Conservation (phyloP, 2,113 vertebrate species). For the Planiliza haematocheilus region DNA sequence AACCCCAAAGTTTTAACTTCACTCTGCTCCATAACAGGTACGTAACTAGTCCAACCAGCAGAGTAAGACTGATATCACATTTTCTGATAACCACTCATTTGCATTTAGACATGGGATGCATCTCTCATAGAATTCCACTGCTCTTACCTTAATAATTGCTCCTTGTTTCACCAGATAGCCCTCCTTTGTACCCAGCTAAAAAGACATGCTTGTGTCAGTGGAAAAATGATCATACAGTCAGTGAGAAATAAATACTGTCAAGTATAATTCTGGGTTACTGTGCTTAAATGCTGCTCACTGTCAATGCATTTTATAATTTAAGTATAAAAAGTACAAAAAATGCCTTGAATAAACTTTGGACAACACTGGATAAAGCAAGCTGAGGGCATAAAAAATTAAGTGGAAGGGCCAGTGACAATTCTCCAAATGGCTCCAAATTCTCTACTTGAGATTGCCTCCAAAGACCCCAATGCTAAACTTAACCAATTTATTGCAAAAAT, state of each 20-base stretch:
- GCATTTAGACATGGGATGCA: not conserved
- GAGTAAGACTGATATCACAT: not conserved
- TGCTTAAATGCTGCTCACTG: not conserved
- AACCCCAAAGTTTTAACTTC: too few species aligned
- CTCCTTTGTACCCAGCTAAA: conserved; percentile 96
- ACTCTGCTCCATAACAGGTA: not conserved
- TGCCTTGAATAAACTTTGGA: too few species aligned
- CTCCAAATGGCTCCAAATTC: too few species aligned
- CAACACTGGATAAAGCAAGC: too few species aligned
- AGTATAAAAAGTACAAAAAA: too few species aligned
- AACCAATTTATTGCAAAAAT: too few species aligned
- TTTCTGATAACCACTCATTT: not conserved
- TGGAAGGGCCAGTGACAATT: too few species aligned
- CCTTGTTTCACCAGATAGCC: conserved; percentile 96
- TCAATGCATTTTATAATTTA: too few species aligned
- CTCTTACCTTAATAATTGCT: conserved; percentile 85
- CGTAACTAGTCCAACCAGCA: too few species aligned
- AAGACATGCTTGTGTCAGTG: conserved; percentile 44
- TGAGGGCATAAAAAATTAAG: too few species aligned
- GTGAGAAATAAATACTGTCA: not conserved
- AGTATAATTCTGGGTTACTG: not conserved
- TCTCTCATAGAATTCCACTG: not conserved
- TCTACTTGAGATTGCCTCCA: too few species aligned
- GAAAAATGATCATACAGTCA: not conserved
- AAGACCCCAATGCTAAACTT: too few species aligned